Base-by-base conservation (phyloP, 2,888 invertebrate genomes). In the Cephus nigrinus region DNA sequence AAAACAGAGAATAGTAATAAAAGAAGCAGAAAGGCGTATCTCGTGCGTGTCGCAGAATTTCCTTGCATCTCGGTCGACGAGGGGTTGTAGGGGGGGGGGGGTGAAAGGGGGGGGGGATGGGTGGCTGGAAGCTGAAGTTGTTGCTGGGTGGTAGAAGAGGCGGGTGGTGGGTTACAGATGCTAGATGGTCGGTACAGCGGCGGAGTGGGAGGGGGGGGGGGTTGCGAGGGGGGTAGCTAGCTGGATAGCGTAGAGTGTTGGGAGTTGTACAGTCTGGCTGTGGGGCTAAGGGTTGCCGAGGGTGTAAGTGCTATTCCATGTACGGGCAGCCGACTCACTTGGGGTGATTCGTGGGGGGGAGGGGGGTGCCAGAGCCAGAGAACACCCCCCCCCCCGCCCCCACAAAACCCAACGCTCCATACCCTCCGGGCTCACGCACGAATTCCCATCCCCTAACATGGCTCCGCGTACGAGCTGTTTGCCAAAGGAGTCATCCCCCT, bases 281-380 rank as follows among this genome's bases (percentile, higher is more conserved):
- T 76, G 80, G 84, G 83, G 85, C 83, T 81, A 84, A 83, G 82
- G 81, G 80, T 82, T 80, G 83, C 82, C 80, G 82, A 86, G 85
- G 85, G 86, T 88, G 86, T 91, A 91, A 91, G 91, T 91, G 91
- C 91, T 88, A 87, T 91, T 91, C 88, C 91, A 88, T 91, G 91
- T 91, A 89, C 89, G 84, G 82, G 84, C 87, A 81, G 82, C 85
- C 84, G 85, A 31, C 78, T 71, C 71, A 55, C 55, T 55, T 55
- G 55, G 55, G 55, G 55, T 55, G 55, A 32, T 34, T 31, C 33
- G 77, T 69, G 23, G 35, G n/a, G 35, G 12, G 2, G 1, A 5
- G 3, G 15, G 40, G 31, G 34, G 4, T n/a, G 32, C 12, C 15
- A 69, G 35, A 75, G 69, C 33, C 23, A 55, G 69, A 23, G 15